Evolutionary conservation across 1,140 invertebrate species (phyloP), one percentile per base, ranked within the genome.

Genomic region (Ips typographus): DNA sequence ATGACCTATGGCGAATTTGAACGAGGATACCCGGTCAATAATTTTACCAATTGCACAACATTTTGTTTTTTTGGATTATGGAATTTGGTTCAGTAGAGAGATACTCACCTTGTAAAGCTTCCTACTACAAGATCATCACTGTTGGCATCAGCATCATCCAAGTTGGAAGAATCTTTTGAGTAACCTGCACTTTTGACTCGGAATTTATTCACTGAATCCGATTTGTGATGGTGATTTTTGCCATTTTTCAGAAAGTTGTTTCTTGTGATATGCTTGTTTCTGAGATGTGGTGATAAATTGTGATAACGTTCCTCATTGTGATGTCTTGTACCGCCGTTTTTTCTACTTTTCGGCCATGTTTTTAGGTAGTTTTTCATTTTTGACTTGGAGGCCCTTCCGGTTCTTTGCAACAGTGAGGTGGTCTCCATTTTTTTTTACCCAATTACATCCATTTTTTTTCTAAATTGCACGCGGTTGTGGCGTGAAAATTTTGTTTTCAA

Each of bases 71-170:
- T 22, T 22, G 22, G 22, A 22, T 0, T 22, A 22, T 22, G 22
- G 22, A 22, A 22, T 22, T 22, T 22, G 22, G 22, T 22, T 22
- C 22, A 22, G 22, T 49, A 49, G 22, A 49, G 1, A 2, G 22
- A 6, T 5, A 52, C 62, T 64, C 53, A 64, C 62, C 62, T 64
- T 53, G 62, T 64, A 53, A 64, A 64, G 40, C 37, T 52, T 53
- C 62, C 62, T n/a, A 64, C 62, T 52, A 64, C 22, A 5, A 64
- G 36, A 38, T 64, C 62, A 38, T 40, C 47, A 40, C 41, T 64
- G 3, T 41, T 58, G 22, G 22, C 22, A 22, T 22, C 22, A 22
- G 0, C 36, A 40, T 40, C 38, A 5, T 40, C 55, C n/a, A 57
- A 57, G 22, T 22, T 22, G 8, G 36, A 58, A 8, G 38, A 40